Conservation (phyloP, 2,797 vertebrate species). For the Bradypodion pumilum region DNA sequence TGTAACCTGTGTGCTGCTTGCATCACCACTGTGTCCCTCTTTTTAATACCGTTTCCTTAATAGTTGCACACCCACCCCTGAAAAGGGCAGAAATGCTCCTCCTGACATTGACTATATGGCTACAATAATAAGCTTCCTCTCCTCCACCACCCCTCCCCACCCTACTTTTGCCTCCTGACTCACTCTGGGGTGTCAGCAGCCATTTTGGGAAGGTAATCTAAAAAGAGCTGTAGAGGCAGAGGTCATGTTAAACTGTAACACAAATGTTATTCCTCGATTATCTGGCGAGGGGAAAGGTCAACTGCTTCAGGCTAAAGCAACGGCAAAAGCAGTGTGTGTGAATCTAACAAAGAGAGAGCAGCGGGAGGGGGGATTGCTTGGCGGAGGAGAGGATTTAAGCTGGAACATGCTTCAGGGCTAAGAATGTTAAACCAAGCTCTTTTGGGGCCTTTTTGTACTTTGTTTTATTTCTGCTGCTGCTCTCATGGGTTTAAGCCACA, state of each 20-base stretch:
- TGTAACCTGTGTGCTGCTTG: conserved; percentile 82
- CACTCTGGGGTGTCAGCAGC: conserved; percentile 82
- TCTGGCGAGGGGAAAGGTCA: conserved; percentile 95
- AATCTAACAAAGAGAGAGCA: conserved; percentile 63
- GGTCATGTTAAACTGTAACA: conserved; percentile 96
- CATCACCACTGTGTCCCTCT: conserved; percentile 79
- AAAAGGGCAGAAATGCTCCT: conserved; percentile 89
- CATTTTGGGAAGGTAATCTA: conserved; percentile 89
- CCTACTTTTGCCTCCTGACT: conserved; percentile 73
- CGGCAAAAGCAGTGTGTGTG: conserved; percentile 77
- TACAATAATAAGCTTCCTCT: conserved; percentile 87
- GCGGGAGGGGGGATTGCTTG: conserved; percentile 40
- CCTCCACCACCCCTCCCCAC: conserved; percentile 78
- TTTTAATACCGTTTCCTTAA: conserved; percentile 90
- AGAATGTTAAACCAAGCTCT: conserved; percentile 64
- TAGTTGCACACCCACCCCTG: conserved; percentile 86
- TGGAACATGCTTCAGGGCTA: conserved; percentile 62
- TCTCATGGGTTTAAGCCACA: conserved; percentile 22
- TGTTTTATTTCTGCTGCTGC: conserved; percentile 38
- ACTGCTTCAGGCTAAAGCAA: conserved; percentile 85
- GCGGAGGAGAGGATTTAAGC: conserved; percentile 55
- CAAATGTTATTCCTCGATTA: conserved; percentile 99
- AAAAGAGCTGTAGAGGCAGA: conserved; percentile 91
- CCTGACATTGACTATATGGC: conserved; percentile 88
- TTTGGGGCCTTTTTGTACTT: not conserved